Evolutionary conservation across 1,140 invertebrate species (phyloP).

Genomic region (Drosophila fuyamai): DNA sequence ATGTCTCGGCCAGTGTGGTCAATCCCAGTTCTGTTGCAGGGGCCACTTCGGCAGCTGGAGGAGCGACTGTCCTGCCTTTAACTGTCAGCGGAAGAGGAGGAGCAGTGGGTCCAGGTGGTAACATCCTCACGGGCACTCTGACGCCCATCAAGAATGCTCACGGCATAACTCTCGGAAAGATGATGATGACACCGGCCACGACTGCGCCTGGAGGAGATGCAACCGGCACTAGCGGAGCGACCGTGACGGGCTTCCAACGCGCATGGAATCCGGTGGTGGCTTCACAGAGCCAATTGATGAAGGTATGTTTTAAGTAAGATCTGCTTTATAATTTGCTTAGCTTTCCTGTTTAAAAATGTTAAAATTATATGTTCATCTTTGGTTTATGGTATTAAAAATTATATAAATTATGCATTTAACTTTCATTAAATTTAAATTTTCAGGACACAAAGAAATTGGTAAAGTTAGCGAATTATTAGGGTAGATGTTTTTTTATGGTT

Average conservation of each 20-base stretch:
- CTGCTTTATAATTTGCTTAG: too few species aligned
- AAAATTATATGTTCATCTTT: too few species aligned
- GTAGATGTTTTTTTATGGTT: too few species aligned
- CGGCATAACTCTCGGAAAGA: constrained; percentile 76
- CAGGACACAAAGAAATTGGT: too few species aligned
- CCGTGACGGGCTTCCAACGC: constrained; percentile 39
- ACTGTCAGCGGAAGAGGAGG: constrained; percentile 70
- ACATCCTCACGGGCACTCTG: constrained; percentile 75
- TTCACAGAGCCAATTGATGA: constrained; percentile 43
- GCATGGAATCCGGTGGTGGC: constrained; percentile 58
- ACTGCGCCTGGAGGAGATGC: constrained; percentile 7
- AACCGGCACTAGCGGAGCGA: constrained; percentile 3
- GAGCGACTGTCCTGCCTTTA: constrained; percentile 74
- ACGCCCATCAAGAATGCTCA: constrained; percentile 77
- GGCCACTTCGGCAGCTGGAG: constrained; percentile 58
- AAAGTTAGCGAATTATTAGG: too few species aligned
- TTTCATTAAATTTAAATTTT: too few species aligned
- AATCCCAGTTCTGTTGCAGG: constrained; percentile 47
- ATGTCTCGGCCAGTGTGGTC: constrained; percentile 48
- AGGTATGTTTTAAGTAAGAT: constrained; percentile 19
- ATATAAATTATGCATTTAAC: too few species aligned
- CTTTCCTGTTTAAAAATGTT: too few species aligned
- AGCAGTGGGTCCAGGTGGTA: constrained; percentile 44
- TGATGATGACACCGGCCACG: constrained; percentile 75
- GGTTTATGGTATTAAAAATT: too few species aligned